Conservation (phyloP, 2,888 invertebrate genomes). For the Drosophila quinaria region DNA sequence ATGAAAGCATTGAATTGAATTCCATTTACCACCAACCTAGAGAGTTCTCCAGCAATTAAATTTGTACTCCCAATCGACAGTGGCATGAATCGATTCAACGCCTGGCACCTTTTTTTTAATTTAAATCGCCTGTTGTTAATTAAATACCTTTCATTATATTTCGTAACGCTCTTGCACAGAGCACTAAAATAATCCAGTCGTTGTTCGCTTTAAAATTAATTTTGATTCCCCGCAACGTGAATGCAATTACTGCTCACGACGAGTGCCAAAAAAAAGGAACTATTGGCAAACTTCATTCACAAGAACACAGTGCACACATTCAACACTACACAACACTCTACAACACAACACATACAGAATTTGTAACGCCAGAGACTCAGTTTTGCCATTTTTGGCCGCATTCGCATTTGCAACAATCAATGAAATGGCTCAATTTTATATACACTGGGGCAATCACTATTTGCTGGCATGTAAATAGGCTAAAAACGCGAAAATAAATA, state of each 20-base stretch:
- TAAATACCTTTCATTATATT: conserved; percentile 17
- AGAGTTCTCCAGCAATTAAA: conserved; percentile 3
- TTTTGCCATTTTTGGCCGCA: conserved; percentile 36
- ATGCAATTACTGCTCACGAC: not conserved
- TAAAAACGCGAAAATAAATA: not conserved
- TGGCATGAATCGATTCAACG: not conserved
- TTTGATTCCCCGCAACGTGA: not conserved
- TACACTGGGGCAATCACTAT: conserved; percentile 26
- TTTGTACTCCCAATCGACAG: not conserved
- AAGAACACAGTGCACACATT: not conserved
- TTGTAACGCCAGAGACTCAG: conserved; percentile 29
- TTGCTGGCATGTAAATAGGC: not conserved
- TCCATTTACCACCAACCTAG: conserved; percentile 9
- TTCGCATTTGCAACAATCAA: conserved; percentile 35
- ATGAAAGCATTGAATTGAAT: conserved; percentile 40
- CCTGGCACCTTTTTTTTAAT: not conserved
- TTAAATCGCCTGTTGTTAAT: conserved; percentile 21
- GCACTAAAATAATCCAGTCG: not conserved
- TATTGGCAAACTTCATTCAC: conserved; percentile 52
- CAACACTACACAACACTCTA: conserved; percentile 12
- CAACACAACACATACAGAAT: not conserved
- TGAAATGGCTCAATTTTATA: conserved; percentile 10
- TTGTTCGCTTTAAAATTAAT: not conserved
- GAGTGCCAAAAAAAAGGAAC: conserved; percentile 12
- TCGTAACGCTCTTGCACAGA: not conserved